Evolutionary conservation across 2,797 vertebrate species (phyloP), one percentile per base, ranked within the genome.

Genomic region (Varecia variegata): DNA sequence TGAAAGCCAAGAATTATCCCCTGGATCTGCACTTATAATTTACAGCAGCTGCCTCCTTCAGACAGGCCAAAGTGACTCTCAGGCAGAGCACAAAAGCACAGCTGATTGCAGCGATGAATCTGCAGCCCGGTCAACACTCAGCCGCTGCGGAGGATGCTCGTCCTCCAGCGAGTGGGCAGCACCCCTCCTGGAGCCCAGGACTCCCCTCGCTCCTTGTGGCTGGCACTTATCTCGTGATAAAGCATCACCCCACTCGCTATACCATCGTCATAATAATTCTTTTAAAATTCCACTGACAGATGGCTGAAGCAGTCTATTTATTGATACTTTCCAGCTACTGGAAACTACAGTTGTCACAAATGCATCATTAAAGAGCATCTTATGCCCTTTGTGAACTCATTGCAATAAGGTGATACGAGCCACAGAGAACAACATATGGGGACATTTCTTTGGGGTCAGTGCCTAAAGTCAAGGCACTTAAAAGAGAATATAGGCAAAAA

Each of bases 1-100:
- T 88, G 97, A 97, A 95, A 97, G 96, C 94, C 96, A 96, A 97
- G 96, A 97, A 97, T 97, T 93, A 97, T 96, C 95, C 93, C 95
- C 91, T 47, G 93, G 87, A 96, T 94, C 96, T 56, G 52, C 94
- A 86, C 89, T 96, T 92, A 52, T 54, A 97, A 96, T 97, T 96
- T 96, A 97, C 87, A 95, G 68, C 95, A 97, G 96, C 95, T 96
- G 94, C 97, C 96, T 97, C 76, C 95, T 97, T 93, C 95, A 92
- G 91, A 92, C 90, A 86, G 96, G 85, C 76, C 85, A 2, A 89
- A 94, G 97, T 90, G 96, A 95, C 91, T 97, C 95, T 96, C 54
- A 0, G 67, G 80, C 89, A 79, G 93, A 80, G 45, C 87, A 70
- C 91, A 76, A 43, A 79, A 79, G 83, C 88, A 25, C 96, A 94